Evolutionary conservation across 2,113 vertebrate genomes (phyloP).

Genomic region (Ceyx margarethae): DNA sequence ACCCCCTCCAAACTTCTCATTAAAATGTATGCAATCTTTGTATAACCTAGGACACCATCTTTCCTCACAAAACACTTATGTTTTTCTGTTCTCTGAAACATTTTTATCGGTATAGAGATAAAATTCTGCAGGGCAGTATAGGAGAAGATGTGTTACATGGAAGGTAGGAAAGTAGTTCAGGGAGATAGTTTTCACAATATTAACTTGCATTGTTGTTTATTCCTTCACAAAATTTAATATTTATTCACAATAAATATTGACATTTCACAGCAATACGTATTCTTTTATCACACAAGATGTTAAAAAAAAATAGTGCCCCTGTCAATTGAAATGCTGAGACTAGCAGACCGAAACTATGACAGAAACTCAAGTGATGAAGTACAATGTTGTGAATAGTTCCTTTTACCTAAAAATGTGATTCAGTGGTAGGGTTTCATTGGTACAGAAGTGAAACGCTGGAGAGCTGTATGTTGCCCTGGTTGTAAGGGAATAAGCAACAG

Average conservation of each 20-base stretch:
- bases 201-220: neutral
- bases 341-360: neutral
- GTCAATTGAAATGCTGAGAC: neutral
- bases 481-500: neutral
- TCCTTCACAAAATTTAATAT: neutral
- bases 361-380: neutral
- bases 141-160: neutral
- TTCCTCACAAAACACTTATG: neutral
- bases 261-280: neutral
- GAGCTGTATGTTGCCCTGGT: neutral
- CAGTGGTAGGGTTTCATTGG: neutral
- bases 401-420: neutral
- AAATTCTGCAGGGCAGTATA: neutral
- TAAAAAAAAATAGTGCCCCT: neutral
- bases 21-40: neutral
- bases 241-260: neutral
- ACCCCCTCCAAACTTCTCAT: neutral
- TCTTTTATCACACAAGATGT: neutral
- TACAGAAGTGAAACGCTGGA: neutral
- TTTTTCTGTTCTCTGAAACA: neutral
- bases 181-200: neutral
- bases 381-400: neutral
- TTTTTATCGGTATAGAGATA: neutral
- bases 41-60: neutral
- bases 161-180: neutral